Percentiles rank a stretch among this genome's conserved stretches.
Conservation (phyloP, 2,113 vertebrate species). For the Podarcis muralis region DNA sequence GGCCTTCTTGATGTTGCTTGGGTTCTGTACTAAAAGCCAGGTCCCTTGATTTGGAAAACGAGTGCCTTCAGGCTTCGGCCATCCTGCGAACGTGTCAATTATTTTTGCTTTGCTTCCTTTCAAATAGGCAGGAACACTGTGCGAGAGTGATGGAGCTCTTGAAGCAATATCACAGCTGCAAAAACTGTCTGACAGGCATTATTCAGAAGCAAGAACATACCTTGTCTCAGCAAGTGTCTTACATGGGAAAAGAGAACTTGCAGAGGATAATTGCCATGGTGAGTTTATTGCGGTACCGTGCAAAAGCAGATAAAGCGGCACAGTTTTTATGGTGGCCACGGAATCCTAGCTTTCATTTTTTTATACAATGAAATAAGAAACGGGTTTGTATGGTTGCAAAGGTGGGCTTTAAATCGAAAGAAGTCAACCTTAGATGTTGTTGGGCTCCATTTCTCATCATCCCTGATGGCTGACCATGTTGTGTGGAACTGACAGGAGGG, state of each 20-base stretch:
- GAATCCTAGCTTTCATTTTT: background rate
- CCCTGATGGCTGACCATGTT: too few species aligned
- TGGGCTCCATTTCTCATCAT: too few species aligned
- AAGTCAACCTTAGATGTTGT: background rate
- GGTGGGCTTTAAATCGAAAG: background rate
- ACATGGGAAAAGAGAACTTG: constrained; percentile 93
- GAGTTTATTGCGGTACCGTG: constrained; percentile 26
- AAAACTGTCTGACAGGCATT: constrained; percentile 78
- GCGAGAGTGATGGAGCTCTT: constrained; percentile 84
- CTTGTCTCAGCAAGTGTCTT: constrained; percentile 84
- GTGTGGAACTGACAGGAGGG: too few species aligned
- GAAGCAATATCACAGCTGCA: constrained; percentile 89
- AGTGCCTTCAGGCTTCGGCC: background rate
- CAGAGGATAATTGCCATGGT: constrained; percentile 87
- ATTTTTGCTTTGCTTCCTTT: background rate
- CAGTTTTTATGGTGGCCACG: background rate
- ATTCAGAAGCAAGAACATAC: constrained; percentile 88
- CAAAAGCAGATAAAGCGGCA: background rate
- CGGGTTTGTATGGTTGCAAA: too few species aligned
- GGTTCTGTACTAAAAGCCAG: background rate
- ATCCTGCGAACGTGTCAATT: background rate
- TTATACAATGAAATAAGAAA: background rate
- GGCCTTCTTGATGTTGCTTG: background rate
- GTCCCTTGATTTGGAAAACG: background rate
- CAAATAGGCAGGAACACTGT: constrained; percentile 84